These are phyloP conservation scores for Antechinus stuartii DNA, from an alignment of 2,113 vertebrate genomes.

Conservation along the genomic window DNA sequence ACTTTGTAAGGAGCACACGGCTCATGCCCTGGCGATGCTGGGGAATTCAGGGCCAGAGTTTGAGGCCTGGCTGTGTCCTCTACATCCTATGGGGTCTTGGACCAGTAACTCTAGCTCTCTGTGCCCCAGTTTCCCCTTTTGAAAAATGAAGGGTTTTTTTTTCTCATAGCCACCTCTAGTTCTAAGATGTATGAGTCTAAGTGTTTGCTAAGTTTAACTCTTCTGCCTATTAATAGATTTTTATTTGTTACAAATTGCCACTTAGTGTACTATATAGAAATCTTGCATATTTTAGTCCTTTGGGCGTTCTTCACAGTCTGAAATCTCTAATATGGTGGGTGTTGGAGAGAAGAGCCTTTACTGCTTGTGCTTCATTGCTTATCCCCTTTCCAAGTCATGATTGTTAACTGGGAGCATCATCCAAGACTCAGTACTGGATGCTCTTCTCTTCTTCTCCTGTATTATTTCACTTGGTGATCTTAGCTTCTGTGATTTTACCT, in stretches of 20 bases:
- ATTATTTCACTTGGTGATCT: not conserved
- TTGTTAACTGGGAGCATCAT: not conserved
- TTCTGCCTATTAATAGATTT: not conserved
- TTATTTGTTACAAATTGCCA: not conserved
- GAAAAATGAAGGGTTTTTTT: not conserved
- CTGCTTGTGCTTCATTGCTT: not conserved
- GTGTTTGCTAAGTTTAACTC: not conserved
- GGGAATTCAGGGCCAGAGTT: not conserved
- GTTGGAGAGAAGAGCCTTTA: not conserved
- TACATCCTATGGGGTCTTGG: not conserved
- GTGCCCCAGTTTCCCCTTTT: not conserved
- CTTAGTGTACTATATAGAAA: not conserved
- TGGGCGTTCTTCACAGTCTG: not conserved
- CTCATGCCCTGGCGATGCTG: not conserved
- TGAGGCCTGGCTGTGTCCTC: not conserved
- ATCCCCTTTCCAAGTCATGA: not conserved
- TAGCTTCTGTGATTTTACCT: not conserved
- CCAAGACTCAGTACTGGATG: not conserved
- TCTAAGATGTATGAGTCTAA: not conserved
- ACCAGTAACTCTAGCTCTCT: not conserved
- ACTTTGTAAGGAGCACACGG: not conserved
- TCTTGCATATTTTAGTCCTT: not conserved
- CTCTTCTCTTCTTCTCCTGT: not conserved
- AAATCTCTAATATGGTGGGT: not conserved
- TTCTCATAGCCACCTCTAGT: not conserved